A percentile compares a stretch with the other conserved stretches of the same genome.
These are phyloP conservation scores for Xylophagus ater DNA, from an alignment of 2,888 invertebrate genomes.

Conservation along the genomic window DNA sequence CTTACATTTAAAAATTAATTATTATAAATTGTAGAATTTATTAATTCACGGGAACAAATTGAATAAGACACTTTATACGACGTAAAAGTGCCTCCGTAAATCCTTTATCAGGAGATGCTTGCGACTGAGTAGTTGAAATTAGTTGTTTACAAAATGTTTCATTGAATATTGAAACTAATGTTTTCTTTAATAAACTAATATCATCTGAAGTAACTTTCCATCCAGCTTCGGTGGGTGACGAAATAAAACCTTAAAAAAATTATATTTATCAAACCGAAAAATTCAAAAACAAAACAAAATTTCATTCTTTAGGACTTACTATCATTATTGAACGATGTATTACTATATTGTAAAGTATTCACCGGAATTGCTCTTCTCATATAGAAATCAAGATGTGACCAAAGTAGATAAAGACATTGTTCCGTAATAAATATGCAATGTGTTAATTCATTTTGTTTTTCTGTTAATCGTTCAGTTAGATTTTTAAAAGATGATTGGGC, in stretches of 20 bases:
- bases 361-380: conserved; percentile 50
- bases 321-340: conserved; percentile 17
- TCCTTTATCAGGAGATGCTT: conserved; percentile 52
- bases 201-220: conserved; percentile 51
- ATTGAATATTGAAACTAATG: conserved; percentile 60
- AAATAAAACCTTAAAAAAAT: conserved; percentile 33
- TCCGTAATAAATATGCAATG: conserved; percentile 57
- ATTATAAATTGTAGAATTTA: background rate
- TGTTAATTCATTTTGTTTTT: conserved; percentile 49
- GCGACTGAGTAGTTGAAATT: conserved; percentile 54
- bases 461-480: conserved; percentile 42
- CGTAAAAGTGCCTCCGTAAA: conserved; percentile 65
- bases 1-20: too few species aligned
- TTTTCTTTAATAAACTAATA: conserved; percentile 56
- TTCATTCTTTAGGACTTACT: too few species aligned
- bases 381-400: conserved; percentile 65
- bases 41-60: conserved; percentile 55
- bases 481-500: conserved; percentile 35
- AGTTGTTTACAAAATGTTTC: conserved; percentile 68
- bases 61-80: conserved; percentile 67
- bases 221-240: conserved; percentile 41
- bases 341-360: conserved; percentile 25
- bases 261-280: too few species aligned
- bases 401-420: conserved; percentile 60
- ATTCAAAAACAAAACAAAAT: too few species aligned